Evolutionary conservation across 2,888 invertebrate species (phyloP).

Genomic region (Ecliptopera silaceata): DNA sequence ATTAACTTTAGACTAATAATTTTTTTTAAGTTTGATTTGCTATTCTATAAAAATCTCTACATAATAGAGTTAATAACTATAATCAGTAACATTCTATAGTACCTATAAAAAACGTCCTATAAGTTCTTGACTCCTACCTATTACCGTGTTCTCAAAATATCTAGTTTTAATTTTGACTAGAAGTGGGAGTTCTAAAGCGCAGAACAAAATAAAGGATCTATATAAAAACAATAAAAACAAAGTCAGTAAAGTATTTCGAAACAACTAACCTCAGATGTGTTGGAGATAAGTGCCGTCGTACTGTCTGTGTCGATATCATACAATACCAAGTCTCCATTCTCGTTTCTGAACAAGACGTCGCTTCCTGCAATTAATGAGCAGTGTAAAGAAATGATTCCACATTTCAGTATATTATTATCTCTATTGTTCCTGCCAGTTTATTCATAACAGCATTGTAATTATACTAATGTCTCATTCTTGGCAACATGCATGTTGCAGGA

Average conservation of each 20-base stretch:
- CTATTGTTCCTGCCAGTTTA: slow-evolving; percentile 22
- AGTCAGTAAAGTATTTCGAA: background rate
- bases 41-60: no score
- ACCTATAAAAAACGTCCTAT: no score
- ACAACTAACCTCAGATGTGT: slow-evolving; percentile 71
- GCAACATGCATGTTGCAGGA: slow-evolving; percentile 8
- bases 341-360: slow-evolving; percentile 85
- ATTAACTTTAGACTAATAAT: no score
- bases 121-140: no score
- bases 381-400: slow-evolving; percentile 24
- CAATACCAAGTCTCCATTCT: slow-evolving; percentile 80
- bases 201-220: no score
- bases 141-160: no score
- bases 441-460: background rate
- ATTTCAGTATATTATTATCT: slow-evolving; percentile 25
- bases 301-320: slow-evolving; percentile 75
- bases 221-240: no score
- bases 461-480: slow-evolving; percentile 3
- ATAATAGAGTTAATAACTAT: no score
- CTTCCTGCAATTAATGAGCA: slow-evolving; percentile 77
- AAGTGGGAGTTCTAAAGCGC: no score
- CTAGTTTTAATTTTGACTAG: no score
- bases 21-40: no score
- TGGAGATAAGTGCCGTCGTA: slow-evolving; percentile 69
- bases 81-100: no score